Percentiles rank a stretch among this genome's conserved stretches.
Conservation (phyloP, 2,113 vertebrate species). For the Thymallus thymallus region DNA sequence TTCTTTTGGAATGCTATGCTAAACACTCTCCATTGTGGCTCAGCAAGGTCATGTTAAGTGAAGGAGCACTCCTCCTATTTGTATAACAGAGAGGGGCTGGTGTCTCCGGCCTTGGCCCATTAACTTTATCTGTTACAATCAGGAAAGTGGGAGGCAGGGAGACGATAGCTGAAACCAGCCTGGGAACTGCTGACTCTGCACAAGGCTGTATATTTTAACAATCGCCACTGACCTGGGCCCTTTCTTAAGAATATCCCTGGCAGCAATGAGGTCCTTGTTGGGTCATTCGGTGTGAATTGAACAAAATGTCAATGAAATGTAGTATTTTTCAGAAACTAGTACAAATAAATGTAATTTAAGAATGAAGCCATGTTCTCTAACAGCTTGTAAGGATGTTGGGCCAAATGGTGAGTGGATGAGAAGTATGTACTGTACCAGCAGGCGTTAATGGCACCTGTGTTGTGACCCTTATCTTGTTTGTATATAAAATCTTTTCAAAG, state of each 20-base stretch:
- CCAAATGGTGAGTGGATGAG: too few relatives aligned
- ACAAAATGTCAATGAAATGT: neutral
- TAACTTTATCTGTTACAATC: conserved; percentile 51
- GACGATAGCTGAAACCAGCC: neutral
- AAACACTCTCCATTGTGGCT: neutral
- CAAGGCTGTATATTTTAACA: neutral
- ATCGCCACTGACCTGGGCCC: neutral
- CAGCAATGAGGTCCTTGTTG: neutral
- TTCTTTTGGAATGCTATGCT: neutral
- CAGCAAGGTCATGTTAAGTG: conserved; percentile 45
- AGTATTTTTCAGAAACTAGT: neutral
- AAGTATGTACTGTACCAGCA: too few relatives aligned
- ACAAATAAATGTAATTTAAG: neutral
- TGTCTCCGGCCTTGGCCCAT: conserved; percentile 44
- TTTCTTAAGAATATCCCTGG: neutral
- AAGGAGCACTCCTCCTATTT: conserved; percentile 36
- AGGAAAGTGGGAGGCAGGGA: neutral
- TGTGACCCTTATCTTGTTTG: too few relatives aligned
- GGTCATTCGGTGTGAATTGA: neutral
- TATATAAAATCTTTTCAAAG: neutral
- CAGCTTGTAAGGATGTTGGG: too few relatives aligned
- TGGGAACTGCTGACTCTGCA: neutral
- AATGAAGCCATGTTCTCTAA: neutral
- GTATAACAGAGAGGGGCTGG: conserved; percentile 46
- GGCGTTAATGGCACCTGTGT: too few relatives aligned